phyloP scores from a whole-genome alignment of 2,113 vertebrate genomes.

The Xiphophorus hellerii region DNA sequence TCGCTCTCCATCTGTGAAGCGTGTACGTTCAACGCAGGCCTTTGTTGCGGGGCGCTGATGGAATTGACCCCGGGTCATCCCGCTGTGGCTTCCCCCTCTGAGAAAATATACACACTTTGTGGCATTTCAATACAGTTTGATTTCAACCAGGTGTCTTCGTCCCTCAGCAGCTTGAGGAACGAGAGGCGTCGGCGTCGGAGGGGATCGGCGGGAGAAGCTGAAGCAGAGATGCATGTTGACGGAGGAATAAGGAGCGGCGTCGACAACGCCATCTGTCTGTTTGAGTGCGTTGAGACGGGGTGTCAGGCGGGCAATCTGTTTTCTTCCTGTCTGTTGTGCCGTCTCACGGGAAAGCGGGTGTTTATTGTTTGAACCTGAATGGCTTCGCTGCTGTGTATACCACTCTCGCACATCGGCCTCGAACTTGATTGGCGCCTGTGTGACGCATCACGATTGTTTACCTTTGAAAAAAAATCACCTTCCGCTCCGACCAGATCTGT shows the following conservation, averaged over 20 bases:
- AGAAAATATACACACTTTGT: constrained; percentile 41
- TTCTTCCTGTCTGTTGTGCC: constrained; percentile 18
- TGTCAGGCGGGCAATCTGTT: constrained; percentile 22
- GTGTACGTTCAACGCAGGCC: constrained; percentile 38
- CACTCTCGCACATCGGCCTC: constrained; percentile 1
- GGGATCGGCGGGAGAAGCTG: constrained; percentile 7
- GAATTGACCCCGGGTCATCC: constrained; percentile 55
- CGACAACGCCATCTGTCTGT: constrained; percentile 30
- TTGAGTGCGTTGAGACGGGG: constrained; percentile 16
- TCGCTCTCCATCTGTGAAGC: constrained; percentile 59
- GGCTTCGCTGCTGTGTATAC: not conserved
- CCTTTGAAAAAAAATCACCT: constrained; percentile 9
- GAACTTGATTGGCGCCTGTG: constrained; percentile 4
- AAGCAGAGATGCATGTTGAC: constrained; percentile 18
- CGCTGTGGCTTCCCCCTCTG: constrained; percentile 34
- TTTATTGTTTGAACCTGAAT: constrained; percentile 5
- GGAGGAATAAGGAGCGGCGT: constrained; percentile 14
- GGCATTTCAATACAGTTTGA: constrained; percentile 41
- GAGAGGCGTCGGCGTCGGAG: not conserved
- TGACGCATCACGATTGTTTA: constrained; percentile 22
- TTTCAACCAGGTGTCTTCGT: constrained; percentile 44
- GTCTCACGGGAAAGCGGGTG: constrained; percentile 9
- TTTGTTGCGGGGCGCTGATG: constrained; percentile 55
- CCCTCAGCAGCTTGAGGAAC: constrained; percentile 5
- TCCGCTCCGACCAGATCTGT: not conserved